These are phyloP conservation scores for Heliconius erato DNA, from an alignment of 2,888 invertebrate genomes.

Conservation along the genomic window DNA sequence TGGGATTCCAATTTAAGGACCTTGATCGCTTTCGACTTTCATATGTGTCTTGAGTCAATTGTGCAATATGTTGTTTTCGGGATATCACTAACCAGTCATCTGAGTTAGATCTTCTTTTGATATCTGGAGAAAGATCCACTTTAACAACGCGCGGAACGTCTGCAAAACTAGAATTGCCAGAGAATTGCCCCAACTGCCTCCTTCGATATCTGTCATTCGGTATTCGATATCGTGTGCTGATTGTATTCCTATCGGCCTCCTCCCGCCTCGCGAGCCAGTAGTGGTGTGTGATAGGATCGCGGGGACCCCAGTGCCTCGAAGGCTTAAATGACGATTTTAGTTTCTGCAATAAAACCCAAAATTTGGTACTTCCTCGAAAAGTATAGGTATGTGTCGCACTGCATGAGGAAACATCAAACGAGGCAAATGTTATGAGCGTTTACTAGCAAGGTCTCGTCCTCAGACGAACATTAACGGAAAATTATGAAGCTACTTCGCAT, in stretches of 20 bases:
- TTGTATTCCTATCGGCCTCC: conserved; percentile 57
- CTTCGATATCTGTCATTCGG: conserved; percentile 48
- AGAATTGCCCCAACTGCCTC: conserved; percentile 68
- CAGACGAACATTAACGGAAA: conserved; percentile 42
- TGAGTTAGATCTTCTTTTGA: conserved; percentile 69
- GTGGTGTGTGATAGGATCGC: conserved; percentile 79
- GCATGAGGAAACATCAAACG: conserved; percentile 40
- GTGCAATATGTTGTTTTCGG: conserved; percentile 61
- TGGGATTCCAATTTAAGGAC: conserved; percentile 66
- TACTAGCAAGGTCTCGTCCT: conserved; percentile 46
- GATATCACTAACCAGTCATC: conserved; percentile 73
- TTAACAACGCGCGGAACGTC: conserved; percentile 50
- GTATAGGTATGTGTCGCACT: neutral
- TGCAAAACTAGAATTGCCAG: conserved; percentile 61
- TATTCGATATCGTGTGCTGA: conserved; percentile 57
- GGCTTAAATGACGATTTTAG: conserved; percentile 75
- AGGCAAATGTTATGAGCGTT: conserved; percentile 38
- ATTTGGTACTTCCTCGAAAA: conserved; percentile 48
- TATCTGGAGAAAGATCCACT: conserved; percentile 46
- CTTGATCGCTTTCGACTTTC: conserved; percentile 61
- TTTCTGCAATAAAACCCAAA: conserved; percentile 67
- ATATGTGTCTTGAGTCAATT: conserved; percentile 50
- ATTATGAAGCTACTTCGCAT: conserved; percentile 44
- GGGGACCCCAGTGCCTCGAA: conserved; percentile 79
- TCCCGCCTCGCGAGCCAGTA: conserved; percentile 76